phyloP scores from a whole-genome alignment of 2,113 vertebrate genomes.

The Eupsittula cactorum region DNA sequence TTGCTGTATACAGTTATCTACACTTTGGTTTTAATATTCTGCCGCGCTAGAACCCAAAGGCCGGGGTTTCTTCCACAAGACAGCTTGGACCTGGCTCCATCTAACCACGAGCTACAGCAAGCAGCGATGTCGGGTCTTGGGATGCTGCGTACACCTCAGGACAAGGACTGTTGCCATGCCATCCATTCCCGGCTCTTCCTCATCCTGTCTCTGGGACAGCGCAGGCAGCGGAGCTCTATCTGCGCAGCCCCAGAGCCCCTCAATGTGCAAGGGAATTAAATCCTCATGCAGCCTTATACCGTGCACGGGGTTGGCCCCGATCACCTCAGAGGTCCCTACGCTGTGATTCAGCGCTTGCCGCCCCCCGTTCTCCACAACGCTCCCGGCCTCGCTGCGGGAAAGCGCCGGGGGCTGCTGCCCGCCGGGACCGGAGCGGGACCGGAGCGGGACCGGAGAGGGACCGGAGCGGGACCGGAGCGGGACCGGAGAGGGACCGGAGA shows the following conservation, averaged over 20 bases:
- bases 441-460: too few relatives aligned
- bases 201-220: neutral
- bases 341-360: neutral
- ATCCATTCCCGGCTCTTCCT: rapidly evolving
- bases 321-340: neutral
- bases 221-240: neutral
- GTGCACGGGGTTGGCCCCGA: neutral
- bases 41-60: too few relatives aligned
- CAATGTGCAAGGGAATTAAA: neutral
- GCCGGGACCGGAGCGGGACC: neutral
- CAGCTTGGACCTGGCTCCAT: neutral
- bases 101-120: neutral
- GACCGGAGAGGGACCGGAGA: too few relatives aligned
- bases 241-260: too few relatives aligned
- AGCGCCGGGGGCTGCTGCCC: too few relatives aligned
- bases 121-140: rapidly evolving
- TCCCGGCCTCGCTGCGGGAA: neutral
- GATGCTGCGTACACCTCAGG: rapidly evolving
- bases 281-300: rapidly evolving
- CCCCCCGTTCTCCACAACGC: rapidly evolving
- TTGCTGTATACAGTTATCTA: too few relatives aligned
- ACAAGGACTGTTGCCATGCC: rapidly evolving
- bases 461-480: too few relatives aligned
- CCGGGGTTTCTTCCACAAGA: neutral
- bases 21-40: neutral